These are phyloP conservation scores for Pithys albifrons DNA, from an alignment of 2,113 vertebrate genomes.

Conservation along the genomic window DNA sequence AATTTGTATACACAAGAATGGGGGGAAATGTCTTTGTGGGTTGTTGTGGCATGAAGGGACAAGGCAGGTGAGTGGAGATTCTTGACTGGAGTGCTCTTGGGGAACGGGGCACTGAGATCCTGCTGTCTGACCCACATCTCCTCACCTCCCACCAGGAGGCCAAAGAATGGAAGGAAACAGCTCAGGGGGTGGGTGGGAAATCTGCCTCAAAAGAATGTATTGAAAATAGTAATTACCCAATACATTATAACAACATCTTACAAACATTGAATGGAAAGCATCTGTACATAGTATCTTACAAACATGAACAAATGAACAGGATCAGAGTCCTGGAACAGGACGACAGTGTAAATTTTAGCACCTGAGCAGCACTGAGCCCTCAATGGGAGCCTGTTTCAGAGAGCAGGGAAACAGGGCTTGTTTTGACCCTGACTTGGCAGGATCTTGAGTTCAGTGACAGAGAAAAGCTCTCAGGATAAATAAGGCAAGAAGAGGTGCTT, in stretches of 20 bases:
- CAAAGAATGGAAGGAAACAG: rapidly evolving
- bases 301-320: neutral
- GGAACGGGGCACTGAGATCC: neutral
- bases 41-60: neutral
- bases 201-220: neutral
- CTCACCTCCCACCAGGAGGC: neutral
- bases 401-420: neutral
- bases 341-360: neutral
- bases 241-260: neutral
- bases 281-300: neutral
- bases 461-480: neutral
- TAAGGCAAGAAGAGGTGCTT: neutral
- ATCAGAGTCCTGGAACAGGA: neutral
- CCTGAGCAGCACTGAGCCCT: neutral
- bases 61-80: neutral
- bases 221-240: neutral
- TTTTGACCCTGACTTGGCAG: neutral
- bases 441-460: neutral
- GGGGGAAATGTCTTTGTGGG: neutral
- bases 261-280: rapidly evolving
- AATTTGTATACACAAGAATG: neutral
- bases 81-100: neutral
- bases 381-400: neutral
- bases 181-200: neutral
- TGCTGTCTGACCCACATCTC: neutral